Evolutionary conservation across 2,797 vertebrate genomes (phyloP), one percentile per base, ranked within the genome.

Genomic region (Ptychadena robeensis): DNA sequence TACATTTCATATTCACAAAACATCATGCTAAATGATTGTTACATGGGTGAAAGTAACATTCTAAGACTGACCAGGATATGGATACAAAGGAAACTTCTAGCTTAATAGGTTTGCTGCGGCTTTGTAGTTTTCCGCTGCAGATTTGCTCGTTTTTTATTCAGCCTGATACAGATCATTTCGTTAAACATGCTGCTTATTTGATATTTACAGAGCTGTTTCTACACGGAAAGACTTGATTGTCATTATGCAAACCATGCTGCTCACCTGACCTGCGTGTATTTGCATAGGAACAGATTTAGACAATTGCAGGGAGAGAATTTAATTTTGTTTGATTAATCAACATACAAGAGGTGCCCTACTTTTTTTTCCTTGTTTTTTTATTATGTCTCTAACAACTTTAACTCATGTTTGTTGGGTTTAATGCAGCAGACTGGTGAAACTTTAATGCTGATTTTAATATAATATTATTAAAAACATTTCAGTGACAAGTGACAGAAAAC

Each of bases 231-330:
- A 25, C 35, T 44, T 76, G 38, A 35, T 14, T n/a, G 18, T 15
- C 73, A 31, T 67, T 77, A 67, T 77, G 63, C 28, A 77, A 67
- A 77, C 15, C 14, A 22, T 25, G 28, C 40, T 9, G 11, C 37
- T 25, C 30, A 18, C 64, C 64, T 57, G 76, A 53, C 30, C 74
- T 53, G 76, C 12, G 18, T 4, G 44, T n/a, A 28, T 68, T 79
- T 67, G 65, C 65, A 79, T 53, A n/a, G 44, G 14, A 68, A 77
- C 74, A 53, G 30, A 68, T 79, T 37, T 68, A 31, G 64, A 67
- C 65, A 32, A 27, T 61, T 27, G 32, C 61, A 53, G 73, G 15
- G 6, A 38, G 35, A 64, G 31, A 76, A 15, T 53, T 22, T n/a
- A 28, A 53, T 63, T 34, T 32, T 63, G 31, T 63, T 76, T 76